A percentile compares a stretch with the other conserved stretches of the same genome.
These are phyloP conservation scores for Microplitis manilae DNA, from an alignment of 2,888 invertebrate genomes.

Conservation along the genomic window DNA sequence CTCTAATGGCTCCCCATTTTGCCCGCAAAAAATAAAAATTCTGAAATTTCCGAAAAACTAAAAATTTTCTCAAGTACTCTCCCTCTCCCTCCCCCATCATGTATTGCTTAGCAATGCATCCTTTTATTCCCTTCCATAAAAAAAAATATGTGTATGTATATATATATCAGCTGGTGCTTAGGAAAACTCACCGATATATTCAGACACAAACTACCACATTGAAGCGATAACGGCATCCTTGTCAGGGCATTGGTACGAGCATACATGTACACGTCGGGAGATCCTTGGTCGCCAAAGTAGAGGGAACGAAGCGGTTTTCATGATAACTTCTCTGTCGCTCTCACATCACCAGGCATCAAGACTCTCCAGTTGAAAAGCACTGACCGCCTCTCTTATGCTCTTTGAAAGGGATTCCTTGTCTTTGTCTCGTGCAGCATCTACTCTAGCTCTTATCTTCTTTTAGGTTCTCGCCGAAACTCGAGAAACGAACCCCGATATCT, in stretches of 20 bases:
- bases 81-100: too few relatives aligned
- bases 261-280: conserved; percentile 32
- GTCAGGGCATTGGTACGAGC: conserved; percentile 43
- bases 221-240: conserved; percentile 43
- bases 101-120: too few relatives aligned
- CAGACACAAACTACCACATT: conserved; percentile 45
- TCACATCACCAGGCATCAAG: conserved; percentile 22
- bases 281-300: conserved; percentile 32
- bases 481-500: conserved; percentile 29
- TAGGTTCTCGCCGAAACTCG: conserved; percentile 33
- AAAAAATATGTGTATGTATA: neutral
- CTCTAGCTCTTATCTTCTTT: conserved; percentile 41
- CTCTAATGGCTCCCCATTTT: too few relatives aligned
- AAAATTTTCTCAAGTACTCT: too few relatives aligned
- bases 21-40: too few relatives aligned
- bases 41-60: too few relatives aligned
- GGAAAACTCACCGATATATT: conserved; percentile 52
- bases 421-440: conserved; percentile 33
- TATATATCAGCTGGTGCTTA: conserved; percentile 37
- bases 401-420: conserved; percentile 40
- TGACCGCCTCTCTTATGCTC: conserved; percentile 47
- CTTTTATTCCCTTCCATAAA: neutral
- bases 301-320: conserved; percentile 18
- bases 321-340: conserved; percentile 27
- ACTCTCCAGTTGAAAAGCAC: conserved; percentile 48